A percentile compares a stretch with the other conserved stretches of the same genome.
Evolutionary conservation across 2,113 vertebrate genomes (phyloP).

Genomic region (Capreolus pygargus): DNA sequence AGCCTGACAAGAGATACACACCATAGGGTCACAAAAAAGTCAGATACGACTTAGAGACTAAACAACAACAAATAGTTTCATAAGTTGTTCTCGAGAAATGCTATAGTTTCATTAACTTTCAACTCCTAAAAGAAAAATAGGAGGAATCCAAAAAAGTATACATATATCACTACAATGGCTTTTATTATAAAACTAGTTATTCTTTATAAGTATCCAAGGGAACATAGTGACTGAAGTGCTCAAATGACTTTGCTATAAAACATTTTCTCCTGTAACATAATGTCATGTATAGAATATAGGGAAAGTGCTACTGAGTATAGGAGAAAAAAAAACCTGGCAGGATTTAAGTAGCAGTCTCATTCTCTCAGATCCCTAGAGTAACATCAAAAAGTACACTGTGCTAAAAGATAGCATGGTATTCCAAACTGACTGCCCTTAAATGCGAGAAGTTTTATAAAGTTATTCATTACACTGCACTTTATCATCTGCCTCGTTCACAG

Average conservation of each 20-base stretch:
- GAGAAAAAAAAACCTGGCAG: neutral
- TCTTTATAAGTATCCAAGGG: neutral
- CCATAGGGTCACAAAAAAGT: neutral
- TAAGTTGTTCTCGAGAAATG: neutral
- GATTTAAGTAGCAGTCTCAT: neutral
- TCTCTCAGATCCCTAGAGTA: neutral
- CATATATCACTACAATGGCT: neutral
- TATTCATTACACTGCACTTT: neutral
- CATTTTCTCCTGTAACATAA: neutral
- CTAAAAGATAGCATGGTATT: neutral
- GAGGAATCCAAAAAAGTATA: neutral
- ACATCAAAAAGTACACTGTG: neutral
- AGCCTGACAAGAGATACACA: neutral
- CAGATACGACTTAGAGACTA: neutral
- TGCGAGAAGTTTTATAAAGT: neutral
- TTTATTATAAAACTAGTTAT: neutral
- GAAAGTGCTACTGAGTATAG: neutral
- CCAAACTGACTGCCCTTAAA: neutral
- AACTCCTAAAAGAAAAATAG: neutral
- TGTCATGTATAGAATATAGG: neutral
- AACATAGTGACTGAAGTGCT: neutral
- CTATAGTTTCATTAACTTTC: neutral
- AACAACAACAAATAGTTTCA: neutral
- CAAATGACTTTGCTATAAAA: constrained; percentile 3
- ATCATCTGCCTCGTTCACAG: neutral